Evolutionary conservation across 1,140 invertebrate genomes (phyloP).

Genomic region (Dufourea novaeangliae): DNA sequence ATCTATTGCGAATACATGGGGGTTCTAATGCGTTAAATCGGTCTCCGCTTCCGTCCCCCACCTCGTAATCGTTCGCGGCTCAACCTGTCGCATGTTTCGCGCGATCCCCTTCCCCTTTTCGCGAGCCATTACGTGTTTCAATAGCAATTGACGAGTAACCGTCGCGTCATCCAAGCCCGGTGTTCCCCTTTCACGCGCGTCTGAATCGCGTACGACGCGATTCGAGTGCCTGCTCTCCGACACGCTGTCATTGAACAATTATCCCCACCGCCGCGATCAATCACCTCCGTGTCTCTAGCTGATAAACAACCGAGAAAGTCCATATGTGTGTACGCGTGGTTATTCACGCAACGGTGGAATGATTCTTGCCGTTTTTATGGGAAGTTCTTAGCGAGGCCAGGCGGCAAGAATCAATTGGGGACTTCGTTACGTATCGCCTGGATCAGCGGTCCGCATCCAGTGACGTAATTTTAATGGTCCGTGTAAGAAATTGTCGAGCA

Average conservation of each 20-base stretch:
- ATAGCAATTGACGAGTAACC: conserved; percentile 31
- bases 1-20: too few species aligned
- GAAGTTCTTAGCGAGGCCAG: too few species aligned
- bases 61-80: neutral
- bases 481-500: too few species aligned
- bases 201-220: conserved; percentile 15
- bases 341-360: too few species aligned
- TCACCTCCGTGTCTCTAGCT: neutral
- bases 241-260: conserved; percentile 1
- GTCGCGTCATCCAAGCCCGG: conserved; percentile 31
- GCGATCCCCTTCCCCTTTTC: neutral
- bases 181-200: conserved; percentile 12
- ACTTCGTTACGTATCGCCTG: too few species aligned
- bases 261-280: neutral
- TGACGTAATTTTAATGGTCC: too few species aligned
- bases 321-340: neutral
- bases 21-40: too few species aligned
- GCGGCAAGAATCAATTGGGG: too few species aligned
- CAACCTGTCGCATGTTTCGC: conserved; percentile 9
- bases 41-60: conserved; percentile 5
- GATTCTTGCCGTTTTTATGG: too few species aligned
- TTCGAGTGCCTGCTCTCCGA: neutral
- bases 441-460: too few species aligned
- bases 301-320: neutral
- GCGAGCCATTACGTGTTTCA: conserved; percentile 4